phyloP scores from a whole-genome alignment of 1,140 invertebrate genomes.

The Diabrotica undecimpunctata region DNA sequence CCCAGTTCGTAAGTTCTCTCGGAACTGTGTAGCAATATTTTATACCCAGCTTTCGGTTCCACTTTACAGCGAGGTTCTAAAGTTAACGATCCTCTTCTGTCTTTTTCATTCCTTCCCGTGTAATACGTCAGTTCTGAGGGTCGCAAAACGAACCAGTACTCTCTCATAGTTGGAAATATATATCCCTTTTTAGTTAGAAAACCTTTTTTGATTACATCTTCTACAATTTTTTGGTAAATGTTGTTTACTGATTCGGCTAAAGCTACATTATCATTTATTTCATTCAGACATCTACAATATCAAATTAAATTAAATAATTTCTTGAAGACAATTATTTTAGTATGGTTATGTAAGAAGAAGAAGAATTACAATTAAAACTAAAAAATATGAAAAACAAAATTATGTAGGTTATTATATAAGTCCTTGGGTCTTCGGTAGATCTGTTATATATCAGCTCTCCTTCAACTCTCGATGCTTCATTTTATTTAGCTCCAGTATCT shows the following conservation, averaged over 20 bases:
- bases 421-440: too few relatives aligned
- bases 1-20: conserved; percentile 66
- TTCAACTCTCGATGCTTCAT: too few relatives aligned
- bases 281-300: conserved; percentile 55
- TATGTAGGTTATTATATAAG: too few relatives aligned
- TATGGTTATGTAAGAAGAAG: too few relatives aligned
- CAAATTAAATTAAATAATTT: not conserved
- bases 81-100: conserved; percentile 63
- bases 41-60: conserved; percentile 53
- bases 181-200: conserved; percentile 68
- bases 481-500: too few relatives aligned
- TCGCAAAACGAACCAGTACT: conserved; percentile 75
- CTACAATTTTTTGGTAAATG: conserved; percentile 71
- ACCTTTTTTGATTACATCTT: conserved; percentile 81
- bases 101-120: conserved; percentile 67
- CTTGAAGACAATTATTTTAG: too few relatives aligned
- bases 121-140: conserved; percentile 72
- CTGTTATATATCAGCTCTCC: too few relatives aligned
- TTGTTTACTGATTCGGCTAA: conserved; percentile 70
- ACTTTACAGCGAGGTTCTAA: conserved; percentile 64
- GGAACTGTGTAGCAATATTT: conserved; percentile 59
- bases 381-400: too few relatives aligned
- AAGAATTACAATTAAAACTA: too few relatives aligned
- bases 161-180: conserved; percentile 69
- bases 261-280: conserved; percentile 58